Base-by-base conservation (phyloP, 2,113 vertebrate genomes). In the Acrocephalus kingi region DNA sequence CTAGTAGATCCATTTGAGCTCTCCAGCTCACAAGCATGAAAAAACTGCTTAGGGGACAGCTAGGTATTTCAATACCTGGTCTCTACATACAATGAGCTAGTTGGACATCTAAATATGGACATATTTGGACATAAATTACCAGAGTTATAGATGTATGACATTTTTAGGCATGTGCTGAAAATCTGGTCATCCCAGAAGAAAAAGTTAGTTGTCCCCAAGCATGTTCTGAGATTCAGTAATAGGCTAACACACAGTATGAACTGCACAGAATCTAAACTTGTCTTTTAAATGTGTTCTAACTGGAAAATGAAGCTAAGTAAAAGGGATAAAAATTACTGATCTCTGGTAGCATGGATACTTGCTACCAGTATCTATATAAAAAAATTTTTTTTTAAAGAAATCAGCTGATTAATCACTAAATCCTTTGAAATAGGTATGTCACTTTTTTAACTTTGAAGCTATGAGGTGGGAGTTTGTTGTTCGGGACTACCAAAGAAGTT, bases 391-490 rank as follows among this genome's bases (percentile, higher is more conserved):
- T 39, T 39, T 22, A 28, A 45, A 80, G 41, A 84, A 87, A 81
- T 84, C 37, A 52, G 23, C 5, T 45, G 31, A 45, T 73, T 63
- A 43, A 59, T 56, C 59, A 46, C 17, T 55, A 2, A 67, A 30
- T 67, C 24, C 14, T 80, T 67, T 74, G 46, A 87, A 80, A 54
- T 5, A 90, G 4, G 8, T 35, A 35, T 41, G 15, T 54, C 23
- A 68, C 16, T 37, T 59, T 58, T 88, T 77, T 4, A 59, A 59
- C 14, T 55, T 48, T 54, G 43, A 84, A 71, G 24, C 11, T 55
- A 37, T 0, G 0, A 67, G 33, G 15, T 45, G 21, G 27, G 31
- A 90, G 6, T 62, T 90, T 1, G 0, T 46, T 77, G 25, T 66
- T 45, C 27, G 86, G 28, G 46, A 23, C 43, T 86, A 84, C 59